These are phyloP conservation scores for Artibeus lituratus DNA, from an alignment of 2,797 vertebrate species.

Conservation along the genomic window DNA sequence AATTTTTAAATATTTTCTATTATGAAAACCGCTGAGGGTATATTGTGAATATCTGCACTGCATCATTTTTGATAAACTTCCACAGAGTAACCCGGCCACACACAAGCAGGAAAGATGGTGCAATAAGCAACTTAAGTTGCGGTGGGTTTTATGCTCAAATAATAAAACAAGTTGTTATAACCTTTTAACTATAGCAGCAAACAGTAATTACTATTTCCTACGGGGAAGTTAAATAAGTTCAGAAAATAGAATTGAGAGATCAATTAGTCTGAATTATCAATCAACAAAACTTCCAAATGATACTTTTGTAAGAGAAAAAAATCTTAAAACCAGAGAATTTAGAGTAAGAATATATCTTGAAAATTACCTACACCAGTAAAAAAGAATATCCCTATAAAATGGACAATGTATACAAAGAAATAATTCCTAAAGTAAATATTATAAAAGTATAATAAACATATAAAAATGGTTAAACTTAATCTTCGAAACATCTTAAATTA, in stretches of 20 bases:
- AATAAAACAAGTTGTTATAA: background rate
- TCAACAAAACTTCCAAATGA: background rate
- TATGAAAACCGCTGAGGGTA: background rate
- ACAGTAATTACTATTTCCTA: background rate
- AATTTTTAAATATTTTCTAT: background rate
- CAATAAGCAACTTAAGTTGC: background rate
- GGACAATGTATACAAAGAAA: background rate
- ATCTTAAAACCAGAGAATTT: background rate
- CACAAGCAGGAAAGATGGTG: background rate
- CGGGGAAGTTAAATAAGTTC: background rate
- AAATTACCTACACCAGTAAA: background rate
- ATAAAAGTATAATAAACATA: background rate
- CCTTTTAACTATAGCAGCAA: background rate
- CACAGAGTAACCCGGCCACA: background rate
- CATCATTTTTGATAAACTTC: background rate
- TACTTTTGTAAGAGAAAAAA: constrained; percentile 3
- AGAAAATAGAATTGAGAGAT: background rate
- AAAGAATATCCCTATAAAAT: background rate
- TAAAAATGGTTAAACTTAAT: background rate
- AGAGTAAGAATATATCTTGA: background rate
- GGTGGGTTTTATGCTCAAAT: background rate
- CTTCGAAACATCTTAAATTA: background rate
- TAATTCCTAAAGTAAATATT: background rate
- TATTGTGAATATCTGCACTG: background rate
- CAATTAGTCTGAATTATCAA: constrained; percentile 21